Evolutionary conservation across 1,140 invertebrate genomes (phyloP).

Genomic region (Calliopsis andreniformis): DNA sequence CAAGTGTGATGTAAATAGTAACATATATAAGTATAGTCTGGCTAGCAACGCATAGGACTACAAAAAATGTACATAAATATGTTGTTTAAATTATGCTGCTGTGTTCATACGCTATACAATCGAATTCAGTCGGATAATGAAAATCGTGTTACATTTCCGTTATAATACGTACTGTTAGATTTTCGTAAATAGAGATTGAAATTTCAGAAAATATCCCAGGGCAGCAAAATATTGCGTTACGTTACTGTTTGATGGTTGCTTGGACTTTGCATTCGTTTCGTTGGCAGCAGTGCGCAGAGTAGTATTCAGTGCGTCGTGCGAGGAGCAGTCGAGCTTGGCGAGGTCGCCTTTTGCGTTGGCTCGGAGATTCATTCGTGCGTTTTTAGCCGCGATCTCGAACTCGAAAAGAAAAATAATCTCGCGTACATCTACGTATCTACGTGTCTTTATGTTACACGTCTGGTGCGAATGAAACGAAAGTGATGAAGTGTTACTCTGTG

Average conservation of each 20-base stretch:
- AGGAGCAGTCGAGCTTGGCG: constrained; percentile 65
- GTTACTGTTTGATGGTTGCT: constrained; percentile 10
- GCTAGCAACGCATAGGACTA: no score
- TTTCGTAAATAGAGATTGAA: background rate
- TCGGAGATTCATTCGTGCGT: constrained; percentile 33
- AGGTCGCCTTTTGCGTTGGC: constrained; percentile 61
- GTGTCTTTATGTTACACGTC: background rate
- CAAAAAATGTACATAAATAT: no score
- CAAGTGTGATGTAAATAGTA: constrained; percentile 31
- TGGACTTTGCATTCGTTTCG: constrained; percentile 40
- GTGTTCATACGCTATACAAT: no score
- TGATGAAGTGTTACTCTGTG: constrained; percentile 40
- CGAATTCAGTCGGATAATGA: no score
- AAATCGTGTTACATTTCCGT: no score
- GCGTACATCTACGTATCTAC: background rate
- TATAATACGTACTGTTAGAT: no score
- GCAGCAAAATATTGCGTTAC: background rate
- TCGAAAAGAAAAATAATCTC: background rate
- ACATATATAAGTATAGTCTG: no score
- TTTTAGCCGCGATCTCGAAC: constrained; percentile 12
- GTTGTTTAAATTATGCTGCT: no score
- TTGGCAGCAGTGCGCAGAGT: constrained; percentile 60
- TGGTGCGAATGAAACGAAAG: constrained; percentile 1
- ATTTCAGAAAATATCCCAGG: background rate
- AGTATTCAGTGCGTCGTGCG: constrained; percentile 63